Conservation (phyloP, 1,140 invertebrate genomes). For the Camponotus vicinus region DNA sequence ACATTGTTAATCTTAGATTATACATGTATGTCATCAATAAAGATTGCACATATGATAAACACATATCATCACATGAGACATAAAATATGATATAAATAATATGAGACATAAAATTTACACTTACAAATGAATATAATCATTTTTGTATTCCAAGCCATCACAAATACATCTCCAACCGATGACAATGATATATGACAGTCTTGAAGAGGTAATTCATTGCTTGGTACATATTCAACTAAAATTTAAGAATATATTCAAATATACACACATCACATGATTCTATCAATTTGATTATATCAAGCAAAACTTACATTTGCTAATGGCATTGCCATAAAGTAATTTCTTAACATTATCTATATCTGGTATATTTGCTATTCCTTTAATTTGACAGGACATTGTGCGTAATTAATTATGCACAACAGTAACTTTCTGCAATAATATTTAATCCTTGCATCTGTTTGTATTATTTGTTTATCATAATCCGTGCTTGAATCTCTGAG, state of each 20-base stretch:
- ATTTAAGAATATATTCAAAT: constrained; percentile 43
- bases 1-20: constrained; percentile 13
- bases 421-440: neutral
- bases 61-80: constrained; percentile 2
- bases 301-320: constrained; percentile 76
- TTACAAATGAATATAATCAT: constrained; percentile 84
- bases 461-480: neutral
- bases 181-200: constrained; percentile 81
- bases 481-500: no score
- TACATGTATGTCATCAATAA: constrained; percentile 10
- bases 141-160: constrained; percentile 81
- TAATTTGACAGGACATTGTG: constrained; percentile 90
- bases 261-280: neutral
- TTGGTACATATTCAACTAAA: constrained; percentile 78
- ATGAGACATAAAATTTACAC: constrained; percentile 51
- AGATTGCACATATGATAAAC: neutral
- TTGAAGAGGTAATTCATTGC: constrained; percentile 82
- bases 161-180: constrained; percentile 81
- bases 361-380: constrained; percentile 89
- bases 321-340: constrained; percentile 67
- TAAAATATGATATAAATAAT: constrained; percentile 1
- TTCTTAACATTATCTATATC: constrained; percentile 87
- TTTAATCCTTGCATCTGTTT: neutral
- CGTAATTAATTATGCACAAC: constrained; percentile 41
- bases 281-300: constrained; percentile 46